These are phyloP conservation scores for Phalacrocorax aristotelis DNA, from an alignment of 2,113 vertebrate species.

Conservation along the genomic window DNA sequence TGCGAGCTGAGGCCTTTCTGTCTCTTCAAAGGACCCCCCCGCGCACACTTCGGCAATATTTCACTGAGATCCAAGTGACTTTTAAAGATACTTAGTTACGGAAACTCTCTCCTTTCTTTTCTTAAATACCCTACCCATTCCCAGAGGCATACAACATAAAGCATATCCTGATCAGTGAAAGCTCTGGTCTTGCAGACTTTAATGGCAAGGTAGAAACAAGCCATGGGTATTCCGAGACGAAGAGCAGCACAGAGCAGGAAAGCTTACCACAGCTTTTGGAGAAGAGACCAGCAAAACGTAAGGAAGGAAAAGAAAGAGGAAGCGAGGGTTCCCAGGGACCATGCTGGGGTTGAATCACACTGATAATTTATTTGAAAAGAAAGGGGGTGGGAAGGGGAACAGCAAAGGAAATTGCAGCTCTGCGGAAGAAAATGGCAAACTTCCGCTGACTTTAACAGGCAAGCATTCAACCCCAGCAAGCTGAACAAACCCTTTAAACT, in stretches of 20 bases:
- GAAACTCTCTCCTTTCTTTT: background rate
- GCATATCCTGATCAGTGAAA: background rate
- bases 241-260: background rate
- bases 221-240: accelerated
- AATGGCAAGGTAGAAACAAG: background rate
- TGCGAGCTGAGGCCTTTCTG: background rate
- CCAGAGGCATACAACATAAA: background rate
- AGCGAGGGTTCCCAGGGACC: background rate
- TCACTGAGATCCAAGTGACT: background rate
- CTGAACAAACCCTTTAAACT: background rate
- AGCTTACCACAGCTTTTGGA: background rate
- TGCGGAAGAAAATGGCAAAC: background rate
- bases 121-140: background rate
- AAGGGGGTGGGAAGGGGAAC: background rate
- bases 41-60: background rate
- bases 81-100: background rate
- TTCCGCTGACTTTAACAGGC: background rate
- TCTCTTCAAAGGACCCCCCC: background rate
- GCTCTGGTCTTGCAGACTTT: background rate
- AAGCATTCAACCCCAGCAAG: background rate
- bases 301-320: background rate
- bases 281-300: background rate
- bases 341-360: background rate
- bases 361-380: conserved; percentile 25
- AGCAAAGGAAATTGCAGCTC: background rate